Percentiles rank a stretch among this genome's conserved stretches.
phyloP scores from a whole-genome alignment of 2,113 vertebrate species.

The Fregetta grallaria region DNA sequence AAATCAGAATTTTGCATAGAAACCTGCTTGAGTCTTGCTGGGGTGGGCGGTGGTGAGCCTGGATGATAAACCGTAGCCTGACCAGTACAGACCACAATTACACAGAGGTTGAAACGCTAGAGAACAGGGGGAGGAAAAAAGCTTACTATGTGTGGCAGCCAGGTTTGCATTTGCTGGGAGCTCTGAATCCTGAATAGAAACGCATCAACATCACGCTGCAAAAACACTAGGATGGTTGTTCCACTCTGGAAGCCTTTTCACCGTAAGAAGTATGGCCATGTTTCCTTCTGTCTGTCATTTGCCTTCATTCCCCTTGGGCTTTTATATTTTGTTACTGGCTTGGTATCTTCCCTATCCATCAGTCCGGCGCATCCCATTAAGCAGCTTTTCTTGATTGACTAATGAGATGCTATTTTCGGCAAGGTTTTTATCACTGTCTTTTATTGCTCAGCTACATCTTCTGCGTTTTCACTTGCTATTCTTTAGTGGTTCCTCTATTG shows the following conservation, averaged over 20 bases:
- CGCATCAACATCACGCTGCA: background rate
- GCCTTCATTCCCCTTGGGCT: background rate
- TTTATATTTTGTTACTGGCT: background rate
- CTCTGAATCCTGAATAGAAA: background rate
- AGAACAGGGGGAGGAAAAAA: background rate
- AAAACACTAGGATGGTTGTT: background rate
- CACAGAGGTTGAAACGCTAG: background rate
- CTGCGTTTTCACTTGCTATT: background rate
- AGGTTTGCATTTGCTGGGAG: background rate
- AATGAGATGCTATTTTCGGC: conserved; percentile 38
- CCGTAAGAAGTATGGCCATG: background rate
- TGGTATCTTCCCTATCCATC: background rate
- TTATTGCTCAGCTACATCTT: background rate
- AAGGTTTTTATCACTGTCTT: background rate
- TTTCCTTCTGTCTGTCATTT: background rate
- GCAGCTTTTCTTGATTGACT: conserved; percentile 38
- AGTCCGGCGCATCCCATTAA: background rate
- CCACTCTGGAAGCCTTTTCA: background rate
- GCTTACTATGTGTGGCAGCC: background rate
- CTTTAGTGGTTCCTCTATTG: background rate
- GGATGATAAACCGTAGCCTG: background rate
- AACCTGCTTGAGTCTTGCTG: background rate
- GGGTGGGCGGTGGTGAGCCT: background rate
- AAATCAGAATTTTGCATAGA: background rate
- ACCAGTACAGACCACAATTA: background rate